Evolutionary conservation across 1,140 invertebrate genomes (phyloP).

Genomic region (Neodiprion pinetum): DNA sequence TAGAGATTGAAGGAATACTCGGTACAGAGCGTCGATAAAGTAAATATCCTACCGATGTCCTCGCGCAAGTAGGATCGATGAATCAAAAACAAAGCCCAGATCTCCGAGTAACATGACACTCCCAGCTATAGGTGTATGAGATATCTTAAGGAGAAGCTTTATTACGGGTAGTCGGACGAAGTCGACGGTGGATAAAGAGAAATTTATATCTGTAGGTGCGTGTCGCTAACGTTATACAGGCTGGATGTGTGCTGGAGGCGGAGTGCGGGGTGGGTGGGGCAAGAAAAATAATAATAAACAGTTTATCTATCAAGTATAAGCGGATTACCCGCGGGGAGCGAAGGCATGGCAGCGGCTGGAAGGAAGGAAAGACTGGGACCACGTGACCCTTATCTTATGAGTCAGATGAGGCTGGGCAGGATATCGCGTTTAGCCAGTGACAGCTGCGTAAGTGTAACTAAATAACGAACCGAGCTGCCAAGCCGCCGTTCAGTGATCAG

Average conservation of each 20-base stretch:
- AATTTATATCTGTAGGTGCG: neutral
- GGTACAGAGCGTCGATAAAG: neutral
- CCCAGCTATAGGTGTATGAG: neutral
- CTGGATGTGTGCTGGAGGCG: neutral
- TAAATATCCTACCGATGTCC: neutral
- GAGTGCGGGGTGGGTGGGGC: slow-evolving; percentile 9
- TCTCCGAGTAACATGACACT: neutral
- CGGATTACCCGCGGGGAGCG: slow-evolving; percentile 39
- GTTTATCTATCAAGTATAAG: slow-evolving; percentile 46
- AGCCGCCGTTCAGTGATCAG: too few species aligned
- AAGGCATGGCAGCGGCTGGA: neutral
- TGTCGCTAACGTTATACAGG: neutral
- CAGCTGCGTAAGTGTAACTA: slow-evolving; percentile 4
- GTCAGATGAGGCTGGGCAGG: slow-evolving; percentile 1
- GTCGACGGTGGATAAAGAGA: neutral
- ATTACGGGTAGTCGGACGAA: too few species aligned
- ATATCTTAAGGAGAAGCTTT: too few species aligned
- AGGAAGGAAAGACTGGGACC: neutral
- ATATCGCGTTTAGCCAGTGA: slow-evolving; percentile 7
- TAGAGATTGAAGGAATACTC: neutral
- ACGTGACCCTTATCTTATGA: slow-evolving; percentile 7
- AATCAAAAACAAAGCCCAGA: neutral
- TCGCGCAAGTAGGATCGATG: neutral
- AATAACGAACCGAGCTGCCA: neutral
- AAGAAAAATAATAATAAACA: slow-evolving; percentile 47